Percentiles rank a stretch among this genome's conserved stretches.
These are phyloP conservation scores for Eupeodes luniger DNA, from an alignment of 2,888 invertebrate genomes.

Conservation along the genomic window DNA sequence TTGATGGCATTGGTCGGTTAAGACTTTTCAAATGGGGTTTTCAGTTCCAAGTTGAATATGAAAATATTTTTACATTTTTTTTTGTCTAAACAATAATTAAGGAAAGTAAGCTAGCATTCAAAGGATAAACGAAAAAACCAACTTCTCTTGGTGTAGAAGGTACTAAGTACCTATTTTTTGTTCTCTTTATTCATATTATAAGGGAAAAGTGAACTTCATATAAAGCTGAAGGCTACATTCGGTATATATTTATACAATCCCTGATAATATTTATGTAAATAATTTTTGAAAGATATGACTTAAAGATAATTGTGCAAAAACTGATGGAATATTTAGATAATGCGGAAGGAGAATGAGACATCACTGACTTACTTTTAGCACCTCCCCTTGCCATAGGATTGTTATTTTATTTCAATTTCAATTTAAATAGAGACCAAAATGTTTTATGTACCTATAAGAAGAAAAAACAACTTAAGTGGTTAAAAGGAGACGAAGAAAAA, in stretches of 20 bases:
- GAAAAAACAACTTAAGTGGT: too few species aligned
- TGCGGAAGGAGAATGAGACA: conserved; percentile 23
- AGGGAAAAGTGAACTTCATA: background rate
- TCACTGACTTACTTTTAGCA: background rate
- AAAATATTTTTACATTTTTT: conserved; percentile 32
- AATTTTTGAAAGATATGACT: background rate
- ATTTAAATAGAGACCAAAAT: too few species aligned
- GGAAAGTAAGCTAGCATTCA: conserved; percentile 7
- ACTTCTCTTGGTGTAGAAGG: background rate
- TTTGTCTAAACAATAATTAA: background rate
- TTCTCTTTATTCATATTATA: background rate
- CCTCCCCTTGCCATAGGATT: too few species aligned
- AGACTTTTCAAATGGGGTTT: background rate
- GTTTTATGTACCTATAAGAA: too few species aligned
- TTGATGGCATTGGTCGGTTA: background rate
- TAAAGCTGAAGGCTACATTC: background rate
- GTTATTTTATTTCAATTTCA: too few species aligned
- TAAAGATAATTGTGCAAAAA: background rate
- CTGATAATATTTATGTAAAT: conserved; percentile 16
- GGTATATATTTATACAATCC: conserved; percentile 1
- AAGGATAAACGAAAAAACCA: conserved; percentile 3
- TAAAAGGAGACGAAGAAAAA: too few species aligned
- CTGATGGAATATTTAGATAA: conserved; percentile 53
- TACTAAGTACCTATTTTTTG: background rate
- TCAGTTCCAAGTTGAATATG: background rate